Conservation (phyloP, 2,113 vertebrate genomes). For the Donacobius atricapilla region DNA sequence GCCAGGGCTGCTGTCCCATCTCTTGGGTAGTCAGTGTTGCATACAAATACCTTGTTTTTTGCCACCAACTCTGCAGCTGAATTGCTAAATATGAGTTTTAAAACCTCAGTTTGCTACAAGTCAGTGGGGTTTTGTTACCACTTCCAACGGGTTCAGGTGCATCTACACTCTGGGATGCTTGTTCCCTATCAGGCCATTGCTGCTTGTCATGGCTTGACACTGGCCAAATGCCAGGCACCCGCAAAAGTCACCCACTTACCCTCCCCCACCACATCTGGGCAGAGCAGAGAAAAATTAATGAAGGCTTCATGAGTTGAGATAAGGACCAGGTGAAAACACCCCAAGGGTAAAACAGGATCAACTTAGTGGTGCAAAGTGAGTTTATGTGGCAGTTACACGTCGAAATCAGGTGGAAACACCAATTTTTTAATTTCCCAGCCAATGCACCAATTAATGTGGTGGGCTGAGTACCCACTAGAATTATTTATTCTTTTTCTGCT, state of each 20-base stretch:
- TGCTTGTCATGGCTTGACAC: neutral
- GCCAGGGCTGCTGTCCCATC: neutral
- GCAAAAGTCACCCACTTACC: neutral
- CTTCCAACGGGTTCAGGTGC: neutral
- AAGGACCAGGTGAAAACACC: neutral
- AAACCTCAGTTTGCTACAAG: neutral
- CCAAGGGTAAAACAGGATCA: neutral
- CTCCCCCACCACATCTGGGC: neutral
- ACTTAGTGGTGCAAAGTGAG: neutral
- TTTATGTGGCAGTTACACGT: neutral
- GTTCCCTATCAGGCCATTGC: rapidly evolving
- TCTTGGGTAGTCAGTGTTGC: neutral
- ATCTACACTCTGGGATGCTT: neutral
- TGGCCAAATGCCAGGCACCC: neutral
- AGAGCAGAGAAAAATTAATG: neutral
- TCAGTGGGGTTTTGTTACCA: neutral
- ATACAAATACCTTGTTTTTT: constrained; percentile 20
- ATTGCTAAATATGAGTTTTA: neutral
- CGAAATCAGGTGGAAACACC: neutral
- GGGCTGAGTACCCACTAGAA: neutral
- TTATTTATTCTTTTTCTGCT: neutral
- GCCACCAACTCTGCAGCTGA: neutral
- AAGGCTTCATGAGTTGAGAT: neutral
- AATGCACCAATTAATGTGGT: neutral
- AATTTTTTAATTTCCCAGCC: neutral